A percentile compares a stretch with the other conserved stretches of the same genome.
Evolutionary conservation across 2,888 invertebrate species (phyloP).

Genomic region (Yponomeuta plumbellus): DNA sequence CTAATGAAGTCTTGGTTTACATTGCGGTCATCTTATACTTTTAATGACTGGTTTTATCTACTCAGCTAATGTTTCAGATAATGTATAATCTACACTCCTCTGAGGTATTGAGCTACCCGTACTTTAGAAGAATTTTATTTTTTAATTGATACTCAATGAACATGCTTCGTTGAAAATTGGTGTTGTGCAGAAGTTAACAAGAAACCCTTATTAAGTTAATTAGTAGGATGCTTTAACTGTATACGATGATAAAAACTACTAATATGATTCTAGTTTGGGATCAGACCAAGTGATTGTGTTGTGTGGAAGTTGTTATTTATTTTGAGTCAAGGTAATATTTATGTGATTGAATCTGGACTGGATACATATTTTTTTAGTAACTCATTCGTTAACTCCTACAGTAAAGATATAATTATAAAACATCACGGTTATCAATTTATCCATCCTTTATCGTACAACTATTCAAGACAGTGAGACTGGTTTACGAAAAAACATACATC

Average conservation of each 20-base stretch:
- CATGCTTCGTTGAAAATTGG: too few species aligned
- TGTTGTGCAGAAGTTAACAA: too few species aligned
- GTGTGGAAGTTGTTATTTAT: too few species aligned
- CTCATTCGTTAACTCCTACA: background rate
- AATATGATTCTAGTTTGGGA: too few species aligned
- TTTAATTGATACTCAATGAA: too few species aligned
- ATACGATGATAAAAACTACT: too few species aligned
- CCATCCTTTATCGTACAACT: background rate
- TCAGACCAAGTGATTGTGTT: too few species aligned
- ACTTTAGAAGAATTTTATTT: too few species aligned
- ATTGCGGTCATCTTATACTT: slow-evolving; percentile 12
- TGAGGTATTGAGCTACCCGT: too few species aligned
- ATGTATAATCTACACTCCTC: background rate
- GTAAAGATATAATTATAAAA: background rate
- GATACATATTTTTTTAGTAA: background rate
- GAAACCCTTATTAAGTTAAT: too few species aligned
- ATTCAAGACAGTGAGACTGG: background rate
- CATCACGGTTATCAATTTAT: background rate
- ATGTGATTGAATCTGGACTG: background rate
- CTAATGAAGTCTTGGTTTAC: background rate
- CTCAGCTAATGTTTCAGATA: background rate
- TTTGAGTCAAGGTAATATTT: too few species aligned
- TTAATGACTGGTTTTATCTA: background rate
- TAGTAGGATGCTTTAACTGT: too few species aligned
- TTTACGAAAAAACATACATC: background rate